phyloP scores from a whole-genome alignment of 2,113 vertebrate species.

The Lepus europaeus region DNA sequence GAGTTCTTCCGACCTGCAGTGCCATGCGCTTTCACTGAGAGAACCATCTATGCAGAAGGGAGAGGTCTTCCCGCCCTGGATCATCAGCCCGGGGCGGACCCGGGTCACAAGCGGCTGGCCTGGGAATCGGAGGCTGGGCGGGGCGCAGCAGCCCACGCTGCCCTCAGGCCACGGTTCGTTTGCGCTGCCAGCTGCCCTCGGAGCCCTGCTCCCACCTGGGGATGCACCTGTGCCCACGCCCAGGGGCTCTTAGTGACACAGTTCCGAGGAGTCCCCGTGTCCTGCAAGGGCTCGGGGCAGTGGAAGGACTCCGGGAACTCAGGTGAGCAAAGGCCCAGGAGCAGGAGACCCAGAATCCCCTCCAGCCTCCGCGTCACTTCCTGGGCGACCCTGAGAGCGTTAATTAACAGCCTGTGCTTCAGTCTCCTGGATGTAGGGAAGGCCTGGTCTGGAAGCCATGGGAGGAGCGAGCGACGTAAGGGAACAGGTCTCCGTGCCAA shows the following conservation, averaged over 20 bases:
- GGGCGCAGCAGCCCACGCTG: not conserved
- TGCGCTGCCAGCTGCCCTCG: not conserved
- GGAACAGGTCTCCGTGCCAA: not conserved
- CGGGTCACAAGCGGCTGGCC: too few relatives aligned
- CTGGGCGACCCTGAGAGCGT: not conserved
- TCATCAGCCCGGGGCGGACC: not conserved
- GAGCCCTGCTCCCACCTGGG: constrained; percentile 32
- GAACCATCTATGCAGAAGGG: constrained; percentile 7
- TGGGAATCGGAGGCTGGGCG: not conserved
- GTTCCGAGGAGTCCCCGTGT: not conserved
- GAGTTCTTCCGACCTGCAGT: constrained; percentile 40
- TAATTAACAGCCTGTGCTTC: not conserved
- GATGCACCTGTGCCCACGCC: not conserved
- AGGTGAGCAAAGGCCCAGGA: not conserved
- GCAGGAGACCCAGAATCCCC: not conserved
- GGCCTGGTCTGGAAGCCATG: not conserved
- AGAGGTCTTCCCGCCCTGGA: constrained; percentile 28
- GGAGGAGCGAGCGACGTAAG: not conserved
- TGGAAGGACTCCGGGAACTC: too few relatives aligned
- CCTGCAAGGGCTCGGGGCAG: not conserved
- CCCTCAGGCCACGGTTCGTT: constrained; percentile 1
- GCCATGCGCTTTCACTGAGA: constrained; percentile 47
- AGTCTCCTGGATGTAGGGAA: not conserved
- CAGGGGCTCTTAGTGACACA: not conserved
- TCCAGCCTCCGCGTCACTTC: not conserved